Conservation (phyloP, 2,888 invertebrate genomes). For the Macrosiphum euphorbiae region DNA sequence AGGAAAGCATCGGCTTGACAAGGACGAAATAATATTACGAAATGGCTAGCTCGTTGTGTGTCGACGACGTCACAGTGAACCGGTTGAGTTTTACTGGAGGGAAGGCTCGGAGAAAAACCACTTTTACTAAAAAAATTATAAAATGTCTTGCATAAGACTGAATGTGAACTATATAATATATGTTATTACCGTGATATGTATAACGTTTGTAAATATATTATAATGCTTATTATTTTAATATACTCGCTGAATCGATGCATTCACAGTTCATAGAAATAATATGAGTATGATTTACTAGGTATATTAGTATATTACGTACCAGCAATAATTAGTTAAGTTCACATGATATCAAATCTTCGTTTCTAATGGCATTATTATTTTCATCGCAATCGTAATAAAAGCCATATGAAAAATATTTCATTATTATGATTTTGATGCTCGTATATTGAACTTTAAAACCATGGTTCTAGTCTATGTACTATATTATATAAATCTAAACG, state of each 20-base stretch:
- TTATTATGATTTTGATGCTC: background rate
- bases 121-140: background rate
- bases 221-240: background rate
- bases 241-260: background rate
- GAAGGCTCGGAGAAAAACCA: background rate
- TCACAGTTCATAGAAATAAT: background rate
- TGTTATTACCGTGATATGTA: background rate
- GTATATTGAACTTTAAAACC: too few species aligned
- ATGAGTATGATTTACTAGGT: background rate
- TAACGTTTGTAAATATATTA: background rate
- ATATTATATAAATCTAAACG: background rate
- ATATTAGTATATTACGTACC: too few species aligned
- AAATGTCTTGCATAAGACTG: background rate
- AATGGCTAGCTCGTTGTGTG: background rate
- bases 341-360: background rate
- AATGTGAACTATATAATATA: background rate
- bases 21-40: background rate
- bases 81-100: background rate
- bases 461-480: background rate
- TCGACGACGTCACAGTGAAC: background rate
- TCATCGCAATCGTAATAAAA: background rate
- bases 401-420: too few species aligned
- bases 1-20: background rate
- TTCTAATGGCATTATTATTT: background rate
- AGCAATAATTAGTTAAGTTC: too few species aligned